Evolutionary conservation across 2,888 invertebrate species (phyloP).

Genomic region (Girardia tigrina): DNA sequence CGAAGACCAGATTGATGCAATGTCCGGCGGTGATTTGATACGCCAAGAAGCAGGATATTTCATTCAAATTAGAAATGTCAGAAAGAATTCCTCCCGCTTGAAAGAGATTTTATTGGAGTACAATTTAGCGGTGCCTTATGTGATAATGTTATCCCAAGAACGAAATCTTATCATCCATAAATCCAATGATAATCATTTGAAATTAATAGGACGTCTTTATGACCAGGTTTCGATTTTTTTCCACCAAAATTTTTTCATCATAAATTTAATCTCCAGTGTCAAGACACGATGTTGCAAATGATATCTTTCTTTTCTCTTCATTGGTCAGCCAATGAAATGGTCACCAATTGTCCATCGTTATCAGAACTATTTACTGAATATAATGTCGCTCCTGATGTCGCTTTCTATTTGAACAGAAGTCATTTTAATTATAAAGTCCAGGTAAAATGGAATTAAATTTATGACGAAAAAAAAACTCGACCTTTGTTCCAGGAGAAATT

Average conservation of each 20-base stretch:
- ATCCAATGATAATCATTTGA: constrained; percentile 51
- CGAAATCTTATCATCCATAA: constrained; percentile 77
- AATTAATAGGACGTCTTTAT: constrained; percentile 65
- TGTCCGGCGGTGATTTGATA: constrained; percentile 69
- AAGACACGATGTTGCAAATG: constrained; percentile 92
- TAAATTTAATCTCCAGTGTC: too few relatives aligned
- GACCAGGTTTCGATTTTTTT: too few relatives aligned
- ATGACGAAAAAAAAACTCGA: too few relatives aligned
- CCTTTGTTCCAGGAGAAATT: constrained; percentile 16
- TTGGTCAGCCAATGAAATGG: constrained; percentile 80
- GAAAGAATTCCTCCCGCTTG: constrained; percentile 78
- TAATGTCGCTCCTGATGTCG: constrained; percentile 83
- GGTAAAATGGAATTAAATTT: too few relatives aligned
- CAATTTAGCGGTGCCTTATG: constrained; percentile 71
- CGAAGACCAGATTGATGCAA: constrained; percentile 80
- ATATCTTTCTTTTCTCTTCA: constrained; percentile 85
- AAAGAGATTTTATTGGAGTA: constrained; percentile 86
- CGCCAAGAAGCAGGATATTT: constrained; percentile 76
- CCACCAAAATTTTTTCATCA: too few relatives aligned
- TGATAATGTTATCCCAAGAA: constrained; percentile 87
- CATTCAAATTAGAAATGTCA: constrained; percentile 84
- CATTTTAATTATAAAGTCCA: constrained; percentile 71
- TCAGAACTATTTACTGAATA: constrained; percentile 75
- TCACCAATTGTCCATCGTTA: constrained; percentile 70
- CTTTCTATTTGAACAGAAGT: constrained; percentile 87